These are phyloP conservation scores for Ommatoiulus sabulosus DNA, from an alignment of 2,888 invertebrate genomes.

Conservation along the genomic window DNA sequence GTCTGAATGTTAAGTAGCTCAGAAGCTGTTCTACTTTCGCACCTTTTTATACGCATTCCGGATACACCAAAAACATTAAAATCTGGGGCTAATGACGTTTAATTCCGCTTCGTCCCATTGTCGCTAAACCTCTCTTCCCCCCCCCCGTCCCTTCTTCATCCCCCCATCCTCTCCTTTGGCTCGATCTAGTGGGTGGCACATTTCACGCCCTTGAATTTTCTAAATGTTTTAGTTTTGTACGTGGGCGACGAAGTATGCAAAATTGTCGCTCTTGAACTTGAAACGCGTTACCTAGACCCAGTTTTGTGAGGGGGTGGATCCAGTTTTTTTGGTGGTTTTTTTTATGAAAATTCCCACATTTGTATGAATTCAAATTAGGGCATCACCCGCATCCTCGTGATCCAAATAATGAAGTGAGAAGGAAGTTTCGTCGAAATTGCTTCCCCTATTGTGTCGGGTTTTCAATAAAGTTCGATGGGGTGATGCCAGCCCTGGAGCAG, in stretches of 20 bases:
- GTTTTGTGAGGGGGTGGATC: not conserved
- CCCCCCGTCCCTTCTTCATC: no score
- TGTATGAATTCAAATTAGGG: not conserved
- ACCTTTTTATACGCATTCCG: not conserved
- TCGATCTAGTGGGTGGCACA: not conserved
- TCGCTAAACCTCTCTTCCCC: no score
- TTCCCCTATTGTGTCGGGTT: not conserved
- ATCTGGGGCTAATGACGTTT: not conserved
- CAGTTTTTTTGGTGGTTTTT: not conserved
- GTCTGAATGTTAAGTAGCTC: no score
- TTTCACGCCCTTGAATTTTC: conserved; percentile 16
- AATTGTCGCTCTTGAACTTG: conserved; percentile 27
- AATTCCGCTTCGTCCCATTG: not conserved
- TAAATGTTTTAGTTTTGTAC: not conserved
- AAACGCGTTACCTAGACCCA: conserved; percentile 31
- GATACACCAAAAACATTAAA: not conserved
- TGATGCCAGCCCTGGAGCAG: not conserved
- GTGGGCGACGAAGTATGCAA: not conserved
- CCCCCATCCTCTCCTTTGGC: not conserved
- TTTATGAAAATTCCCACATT: not conserved
- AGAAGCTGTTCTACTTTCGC: not conserved
- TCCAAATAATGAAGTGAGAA: conserved; percentile 1
- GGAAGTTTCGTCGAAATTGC: not conserved
- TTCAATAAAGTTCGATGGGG: conserved; percentile 4
- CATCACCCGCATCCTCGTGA: conserved; percentile 1